Percentiles rank a stretch among this genome's conserved stretches.
Conservation (phyloP, 1,140 invertebrate species). For the Gryon sp. region DNA sequence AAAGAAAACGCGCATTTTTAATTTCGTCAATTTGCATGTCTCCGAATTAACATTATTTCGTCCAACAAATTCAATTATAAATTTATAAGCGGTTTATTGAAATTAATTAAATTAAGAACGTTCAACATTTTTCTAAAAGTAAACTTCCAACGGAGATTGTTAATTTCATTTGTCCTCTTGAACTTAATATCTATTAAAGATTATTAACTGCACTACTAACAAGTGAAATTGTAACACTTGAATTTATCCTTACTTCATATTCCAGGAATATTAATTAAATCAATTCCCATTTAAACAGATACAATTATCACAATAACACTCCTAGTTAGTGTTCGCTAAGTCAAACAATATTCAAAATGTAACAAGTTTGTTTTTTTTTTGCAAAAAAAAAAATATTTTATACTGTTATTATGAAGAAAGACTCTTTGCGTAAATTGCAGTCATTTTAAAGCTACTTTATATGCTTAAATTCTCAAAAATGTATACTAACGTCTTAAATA, state of each 20-base stretch:
- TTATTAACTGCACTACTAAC: background rate
- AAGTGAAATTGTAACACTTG: background rate
- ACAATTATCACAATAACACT: no score
- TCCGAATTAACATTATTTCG: no score
- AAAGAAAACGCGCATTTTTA: no score
- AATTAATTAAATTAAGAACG: conserved; percentile 2
- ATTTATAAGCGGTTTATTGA: conserved; percentile 4
- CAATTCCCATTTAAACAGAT: no score
- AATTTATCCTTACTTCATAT: no score
- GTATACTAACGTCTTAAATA: conserved; percentile 34
- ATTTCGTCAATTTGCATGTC: no score
- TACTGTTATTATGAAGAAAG: conserved; percentile 2
- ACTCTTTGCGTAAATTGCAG: conserved; percentile 25
- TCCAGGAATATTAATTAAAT: no score
- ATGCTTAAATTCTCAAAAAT: conserved; percentile 38
- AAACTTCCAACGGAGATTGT: background rate
- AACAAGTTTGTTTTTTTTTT: conserved; percentile 7
- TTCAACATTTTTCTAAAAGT: background rate
- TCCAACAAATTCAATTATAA: background rate
- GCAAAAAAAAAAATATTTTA: conserved; percentile 15
- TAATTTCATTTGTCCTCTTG: no score
- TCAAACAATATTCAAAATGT: no score
- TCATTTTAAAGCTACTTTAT: conserved; percentile 20
- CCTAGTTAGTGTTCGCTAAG: no score
- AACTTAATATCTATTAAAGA: background rate